Percentiles rank a stretch among this genome's conserved stretches.
Evolutionary conservation across 1,140 invertebrate genomes (phyloP).

Genomic region (Himalopsyche phryganea): DNA sequence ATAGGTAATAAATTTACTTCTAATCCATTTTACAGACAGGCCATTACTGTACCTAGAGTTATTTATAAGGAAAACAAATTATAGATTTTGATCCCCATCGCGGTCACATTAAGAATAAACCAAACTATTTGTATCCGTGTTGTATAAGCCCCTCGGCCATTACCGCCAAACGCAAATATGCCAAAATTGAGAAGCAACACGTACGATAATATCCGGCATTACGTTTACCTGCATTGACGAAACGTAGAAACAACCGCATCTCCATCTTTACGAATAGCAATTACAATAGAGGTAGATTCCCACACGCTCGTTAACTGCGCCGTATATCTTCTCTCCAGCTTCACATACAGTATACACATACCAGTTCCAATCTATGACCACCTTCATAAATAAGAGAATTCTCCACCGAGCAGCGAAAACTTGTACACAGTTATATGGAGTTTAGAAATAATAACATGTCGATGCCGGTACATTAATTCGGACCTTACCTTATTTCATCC

Average conservation of each 20-base stretch:
- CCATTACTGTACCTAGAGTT: no score
- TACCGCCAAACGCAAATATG: not conserved
- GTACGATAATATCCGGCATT: conserved; percentile 10
- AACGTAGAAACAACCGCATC: conserved; percentile 46
- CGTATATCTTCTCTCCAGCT: conserved; percentile 34
- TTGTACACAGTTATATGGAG: conserved; percentile 17
- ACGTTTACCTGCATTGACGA: conserved; percentile 29
- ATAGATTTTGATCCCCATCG: not conserved
- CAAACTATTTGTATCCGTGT: conserved; percentile 1
- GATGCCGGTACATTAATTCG: conserved; percentile 35
- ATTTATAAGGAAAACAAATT: no score
- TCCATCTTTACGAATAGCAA: conserved; percentile 52
- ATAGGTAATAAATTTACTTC: no score
- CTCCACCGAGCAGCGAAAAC: conserved; percentile 6
- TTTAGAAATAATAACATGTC: conserved; percentile 34
- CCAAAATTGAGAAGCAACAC: conserved; percentile 6
- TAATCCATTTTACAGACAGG: no score
- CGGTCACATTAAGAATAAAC: not conserved
- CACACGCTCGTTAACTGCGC: conserved; percentile 52
- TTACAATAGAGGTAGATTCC: conserved; percentile 54
- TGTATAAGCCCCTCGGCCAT: not conserved
- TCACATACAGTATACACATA: conserved; percentile 4
- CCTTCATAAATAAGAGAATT: conserved; percentile 32
- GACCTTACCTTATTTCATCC: conserved; percentile 32
- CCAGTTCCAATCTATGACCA: conserved; percentile 22